A percentile compares a stretch with the other conserved stretches of the same genome.
phyloP scores from a whole-genome alignment of 2,888 invertebrate species.

The Celastrina argiolus region DNA sequence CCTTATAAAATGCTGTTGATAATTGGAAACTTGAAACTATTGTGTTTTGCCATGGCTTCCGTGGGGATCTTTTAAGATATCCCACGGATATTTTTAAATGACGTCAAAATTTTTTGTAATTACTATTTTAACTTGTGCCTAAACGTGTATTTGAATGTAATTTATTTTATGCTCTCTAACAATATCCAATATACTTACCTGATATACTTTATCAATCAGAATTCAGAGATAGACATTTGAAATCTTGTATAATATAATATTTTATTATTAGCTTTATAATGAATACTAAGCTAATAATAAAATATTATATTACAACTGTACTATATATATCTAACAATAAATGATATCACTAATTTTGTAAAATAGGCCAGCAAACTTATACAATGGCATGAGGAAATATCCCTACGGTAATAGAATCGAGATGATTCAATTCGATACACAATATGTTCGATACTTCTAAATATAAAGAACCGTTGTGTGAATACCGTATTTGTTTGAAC shows the following conservation, averaged over 20 bases:
- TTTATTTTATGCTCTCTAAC: too few species aligned
- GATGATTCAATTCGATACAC: constrained; percentile 63
- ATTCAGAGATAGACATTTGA: not conserved
- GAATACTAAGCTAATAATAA: not conserved
- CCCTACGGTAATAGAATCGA: constrained; percentile 47
- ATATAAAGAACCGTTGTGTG: constrained; percentile 66
- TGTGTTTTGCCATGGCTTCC: constrained; percentile 13
- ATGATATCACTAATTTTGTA: not conserved
- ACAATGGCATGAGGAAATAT: constrained; percentile 49
- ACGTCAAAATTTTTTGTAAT: not conserved
- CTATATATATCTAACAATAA: too few species aligned
- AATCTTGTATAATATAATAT: not conserved
- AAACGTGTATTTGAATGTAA: not conserved
- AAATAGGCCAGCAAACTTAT: constrained; percentile 27
- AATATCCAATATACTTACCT: too few species aligned
- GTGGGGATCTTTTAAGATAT: constrained; percentile 20
- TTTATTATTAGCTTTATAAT: too few species aligned
- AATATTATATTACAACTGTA: too few species aligned
- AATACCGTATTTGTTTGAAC: constrained; percentile 57
- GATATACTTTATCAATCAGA: too few species aligned
- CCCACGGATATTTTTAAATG: not conserved
- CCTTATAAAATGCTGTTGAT: constrained; percentile 19
- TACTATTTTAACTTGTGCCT: not conserved
- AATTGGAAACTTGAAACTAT: constrained; percentile 22
- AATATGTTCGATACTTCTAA: constrained; percentile 61